These are phyloP conservation scores for Eonycteris spelaea DNA, from an alignment of 2,113 vertebrate genomes.

Conservation along the genomic window DNA sequence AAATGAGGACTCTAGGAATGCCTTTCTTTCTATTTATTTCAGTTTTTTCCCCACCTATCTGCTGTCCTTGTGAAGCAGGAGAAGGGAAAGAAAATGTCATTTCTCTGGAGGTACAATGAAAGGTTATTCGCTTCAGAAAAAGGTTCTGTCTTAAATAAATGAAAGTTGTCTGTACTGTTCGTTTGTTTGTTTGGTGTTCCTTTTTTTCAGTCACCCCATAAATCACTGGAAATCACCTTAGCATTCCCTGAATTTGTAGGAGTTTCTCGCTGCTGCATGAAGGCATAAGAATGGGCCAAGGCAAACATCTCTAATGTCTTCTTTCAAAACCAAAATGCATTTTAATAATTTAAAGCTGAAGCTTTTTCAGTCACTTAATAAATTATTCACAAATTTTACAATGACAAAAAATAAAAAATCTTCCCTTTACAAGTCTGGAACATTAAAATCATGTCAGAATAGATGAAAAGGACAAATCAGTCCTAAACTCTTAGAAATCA, in stretches of 20 bases:
- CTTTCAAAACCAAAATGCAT: conserved; percentile 68
- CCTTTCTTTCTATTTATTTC: not conserved
- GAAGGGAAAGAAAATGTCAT: conserved; percentile 62
- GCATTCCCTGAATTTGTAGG: conserved; percentile 26
- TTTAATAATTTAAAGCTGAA: conserved; percentile 81
- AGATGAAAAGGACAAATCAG: conserved; percentile 77
- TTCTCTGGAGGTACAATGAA: conserved; percentile 68
- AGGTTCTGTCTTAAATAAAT: conserved; percentile 69
- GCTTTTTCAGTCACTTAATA: conserved; percentile 73
- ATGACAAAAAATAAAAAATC: conserved; percentile 2
- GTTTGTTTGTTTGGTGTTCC: conserved; percentile 26
- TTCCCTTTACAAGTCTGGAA: conserved; percentile 77
- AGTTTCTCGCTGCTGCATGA: not conserved
- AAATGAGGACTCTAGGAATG: not conserved
- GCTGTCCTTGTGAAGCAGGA: not conserved
- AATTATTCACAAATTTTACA: conserved; percentile 81
- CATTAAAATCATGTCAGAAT: conserved; percentile 79
- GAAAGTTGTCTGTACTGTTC: conserved; percentile 66
- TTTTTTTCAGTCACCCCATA: conserved; percentile 48
- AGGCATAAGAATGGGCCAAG: conserved; percentile 63
- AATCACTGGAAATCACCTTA: conserved; percentile 52
- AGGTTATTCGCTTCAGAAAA: conserved; percentile 65
- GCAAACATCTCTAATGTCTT: conserved; percentile 76
- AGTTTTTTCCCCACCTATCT: not conserved
- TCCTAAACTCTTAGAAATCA: conserved; percentile 69